Evolutionary conservation across 2,113 vertebrate species (phyloP), one percentile per base, ranked within the genome.

Genomic region (Canis aureus): DNA sequence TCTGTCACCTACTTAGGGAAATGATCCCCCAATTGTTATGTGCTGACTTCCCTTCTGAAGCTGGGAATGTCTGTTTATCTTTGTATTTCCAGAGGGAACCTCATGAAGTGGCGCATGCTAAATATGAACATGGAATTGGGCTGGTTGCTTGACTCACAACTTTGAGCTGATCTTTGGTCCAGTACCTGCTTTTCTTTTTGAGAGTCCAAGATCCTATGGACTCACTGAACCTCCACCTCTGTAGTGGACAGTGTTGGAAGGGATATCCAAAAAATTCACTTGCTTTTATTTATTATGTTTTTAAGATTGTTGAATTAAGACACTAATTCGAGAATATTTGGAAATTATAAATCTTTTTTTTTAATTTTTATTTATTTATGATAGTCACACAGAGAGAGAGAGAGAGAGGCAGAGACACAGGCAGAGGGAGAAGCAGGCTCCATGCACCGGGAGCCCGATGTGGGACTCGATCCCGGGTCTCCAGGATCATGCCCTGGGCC

Each of bases 301-400:
- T 90, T 35, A 57, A 94, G 38, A 35, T 89, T 67, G n/a, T 87
- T 95, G 82, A 53, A 81, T 55, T 49, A 85, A 67, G 16, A 80
- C 3, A 53, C 38, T 82, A 35, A 64, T 85, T 71, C 9, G 25
- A 51, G 49, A 73, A 66, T 83, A 87, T 64, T 71, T 74, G 20
- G 20, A 96, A 87, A 88, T 84, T 87, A 71, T 64, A 93, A 94
- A 92, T 51, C 20, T 11, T 87, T 38, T 38, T 3, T 38, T 38
- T 38, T 3, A 38, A 3, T 38, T 38, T 38, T 38, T 38, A 38
- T 38, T 38, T 38, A 38, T 38, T 38, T 38, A 38, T 38, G 38
- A 38, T 38, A 38, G 38, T 35, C 35, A 3, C 38, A 38, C 38
- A 38, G 3, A 38, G 38, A 38, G 38, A 38, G 38, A 38, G 38